Evolutionary conservation across 2,797 vertebrate genomes (phyloP).

Genomic region (Sylvilagus floridanus): DNA sequence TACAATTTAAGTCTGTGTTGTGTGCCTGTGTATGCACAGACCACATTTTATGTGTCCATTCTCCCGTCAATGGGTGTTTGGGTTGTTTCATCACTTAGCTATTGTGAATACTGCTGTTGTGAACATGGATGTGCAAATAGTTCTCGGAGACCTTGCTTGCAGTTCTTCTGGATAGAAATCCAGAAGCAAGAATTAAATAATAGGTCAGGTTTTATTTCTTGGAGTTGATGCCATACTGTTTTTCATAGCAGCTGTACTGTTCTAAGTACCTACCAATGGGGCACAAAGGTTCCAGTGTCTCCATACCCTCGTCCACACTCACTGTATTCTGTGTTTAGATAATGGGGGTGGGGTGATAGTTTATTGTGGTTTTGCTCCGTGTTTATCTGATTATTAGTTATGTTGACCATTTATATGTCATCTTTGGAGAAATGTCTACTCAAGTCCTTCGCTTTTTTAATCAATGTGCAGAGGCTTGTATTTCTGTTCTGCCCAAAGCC

Average conservation of each 20-base stretch:
- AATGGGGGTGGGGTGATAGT: neutral
- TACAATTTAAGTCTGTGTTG: neutral
- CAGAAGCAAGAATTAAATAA: neutral
- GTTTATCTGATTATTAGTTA: neutral
- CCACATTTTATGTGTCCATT: neutral
- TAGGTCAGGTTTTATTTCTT: slow-evolving; percentile 9
- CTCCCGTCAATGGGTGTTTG: neutral
- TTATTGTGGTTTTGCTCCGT: neutral
- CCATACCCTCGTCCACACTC: neutral
- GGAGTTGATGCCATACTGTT: neutral
- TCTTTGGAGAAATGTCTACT: slow-evolving; percentile 5
- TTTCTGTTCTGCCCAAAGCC: neutral
- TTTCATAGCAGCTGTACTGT: neutral
- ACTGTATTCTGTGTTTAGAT: neutral
- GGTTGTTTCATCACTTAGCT: neutral
- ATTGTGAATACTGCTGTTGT: neutral
- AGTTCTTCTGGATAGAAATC: neutral
- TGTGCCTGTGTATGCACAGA: neutral
- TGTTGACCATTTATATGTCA: neutral
- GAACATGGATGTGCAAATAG: neutral
- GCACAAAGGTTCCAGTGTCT: neutral
- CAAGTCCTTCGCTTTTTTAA: neutral
- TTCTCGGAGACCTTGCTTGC: neutral
- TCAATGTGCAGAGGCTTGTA: neutral
- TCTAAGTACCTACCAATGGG: neutral